Conservation (phyloP, 2,797 vertebrate genomes). For the Rachycentron canadum region DNA sequence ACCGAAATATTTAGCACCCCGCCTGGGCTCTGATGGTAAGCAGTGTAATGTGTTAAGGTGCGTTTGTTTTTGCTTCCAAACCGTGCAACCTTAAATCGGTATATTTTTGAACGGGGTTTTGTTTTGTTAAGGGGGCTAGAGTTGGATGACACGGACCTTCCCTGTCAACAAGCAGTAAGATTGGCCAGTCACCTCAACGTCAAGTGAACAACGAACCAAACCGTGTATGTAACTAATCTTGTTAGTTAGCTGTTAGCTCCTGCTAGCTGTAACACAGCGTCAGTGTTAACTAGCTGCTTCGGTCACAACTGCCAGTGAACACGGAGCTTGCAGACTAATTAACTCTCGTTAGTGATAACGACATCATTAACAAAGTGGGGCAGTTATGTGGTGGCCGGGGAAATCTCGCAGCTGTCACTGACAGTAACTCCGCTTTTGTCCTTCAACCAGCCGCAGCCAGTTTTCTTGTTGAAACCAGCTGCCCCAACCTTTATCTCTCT, state of each 20-base stretch:
- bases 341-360: background rate
- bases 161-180: background rate
- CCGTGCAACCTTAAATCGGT: background rate
- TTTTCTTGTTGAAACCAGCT: constrained; percentile 8
- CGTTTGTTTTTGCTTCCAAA: accelerated
- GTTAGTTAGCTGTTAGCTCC: background rate
- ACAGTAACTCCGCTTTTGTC: constrained; percentile 41
- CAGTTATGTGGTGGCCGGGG: background rate
- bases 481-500: too few relatives aligned
- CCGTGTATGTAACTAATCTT: background rate
- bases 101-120: background rate
- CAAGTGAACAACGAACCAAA: background rate
- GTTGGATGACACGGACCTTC: background rate
- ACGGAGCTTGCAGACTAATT: too few relatives aligned
- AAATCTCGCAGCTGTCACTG: constrained; percentile 49
- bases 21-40: accelerated
- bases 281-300: background rate
- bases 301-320: background rate
- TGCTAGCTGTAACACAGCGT: background rate
- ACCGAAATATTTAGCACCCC: accelerated
- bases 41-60: accelerated
- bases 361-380: background rate
- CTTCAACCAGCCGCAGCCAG: constrained; percentile 21
- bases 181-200: accelerated
- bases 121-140: background rate